These are phyloP conservation scores for Dynastes maya DNA, from an alignment of 2,888 invertebrate genomes.

Conservation along the genomic window DNA sequence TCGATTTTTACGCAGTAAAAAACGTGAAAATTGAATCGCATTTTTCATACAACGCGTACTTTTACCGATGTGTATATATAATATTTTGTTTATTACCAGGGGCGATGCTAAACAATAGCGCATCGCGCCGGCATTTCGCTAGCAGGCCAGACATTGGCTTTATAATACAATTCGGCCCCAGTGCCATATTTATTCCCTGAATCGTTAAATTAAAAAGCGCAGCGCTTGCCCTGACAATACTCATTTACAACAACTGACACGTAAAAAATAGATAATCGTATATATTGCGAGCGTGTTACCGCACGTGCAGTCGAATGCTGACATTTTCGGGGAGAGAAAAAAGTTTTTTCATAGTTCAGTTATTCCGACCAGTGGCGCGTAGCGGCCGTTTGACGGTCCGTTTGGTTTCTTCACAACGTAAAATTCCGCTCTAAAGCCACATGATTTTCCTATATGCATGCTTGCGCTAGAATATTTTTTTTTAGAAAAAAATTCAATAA, in stretches of 20 bases:
- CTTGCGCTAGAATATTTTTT: neutral
- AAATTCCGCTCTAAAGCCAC: slow-evolving; percentile 33
- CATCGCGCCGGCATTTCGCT: neutral
- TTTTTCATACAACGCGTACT: neutral
- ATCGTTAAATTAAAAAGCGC: slow-evolving; percentile 36
- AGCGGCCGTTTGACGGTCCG: slow-evolving; percentile 34
- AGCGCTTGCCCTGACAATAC: slow-evolving; percentile 9
- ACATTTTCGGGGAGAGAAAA: neutral
- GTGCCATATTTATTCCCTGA: slow-evolving; percentile 18
- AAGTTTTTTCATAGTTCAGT: slow-evolving; percentile 7
- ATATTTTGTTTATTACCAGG: slow-evolving; percentile 20
- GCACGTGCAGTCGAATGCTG: slow-evolving; percentile 10
- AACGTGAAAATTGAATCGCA: slow-evolving; percentile 18
- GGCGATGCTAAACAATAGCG: slow-evolving; percentile 13
- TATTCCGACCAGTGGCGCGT: neutral
- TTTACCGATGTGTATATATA: neutral
- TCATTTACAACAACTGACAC: slow-evolving; percentile 38
- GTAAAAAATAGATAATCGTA: slow-evolving; percentile 31
- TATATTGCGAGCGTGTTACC: neutral
- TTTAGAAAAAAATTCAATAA: too few relatives aligned
- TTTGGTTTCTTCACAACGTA: slow-evolving; percentile 21
- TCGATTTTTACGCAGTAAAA: neutral
- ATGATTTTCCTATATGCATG: slow-evolving; percentile 13
- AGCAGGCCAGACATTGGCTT: neutral
- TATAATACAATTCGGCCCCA: slow-evolving; percentile 3